phyloP scores from a whole-genome alignment of 2,888 invertebrate species.

The Nycteola revayana region DNA sequence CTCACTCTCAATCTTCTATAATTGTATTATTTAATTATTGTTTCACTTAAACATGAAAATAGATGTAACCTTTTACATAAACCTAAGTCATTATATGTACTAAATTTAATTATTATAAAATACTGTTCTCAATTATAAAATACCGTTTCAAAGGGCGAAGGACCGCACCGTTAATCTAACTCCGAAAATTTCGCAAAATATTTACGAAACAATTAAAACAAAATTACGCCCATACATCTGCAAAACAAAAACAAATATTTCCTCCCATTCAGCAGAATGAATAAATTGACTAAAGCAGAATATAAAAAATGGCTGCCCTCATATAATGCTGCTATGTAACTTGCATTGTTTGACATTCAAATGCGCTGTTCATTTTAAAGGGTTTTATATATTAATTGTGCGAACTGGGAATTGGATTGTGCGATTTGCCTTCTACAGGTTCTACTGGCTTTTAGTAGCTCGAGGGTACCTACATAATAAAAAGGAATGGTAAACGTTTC shows the following conservation, averaged over 20 bases:
- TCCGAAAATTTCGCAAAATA: slow-evolving; percentile 10
- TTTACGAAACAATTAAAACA: slow-evolving; percentile 28
- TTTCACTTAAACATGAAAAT: too few relatives aligned
- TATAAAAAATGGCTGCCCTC: slow-evolving; percentile 34
- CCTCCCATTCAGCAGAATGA: not conserved
- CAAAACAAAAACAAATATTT: not conserved
- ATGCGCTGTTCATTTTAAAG: slow-evolving; percentile 37
- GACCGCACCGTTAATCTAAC: too few relatives aligned
- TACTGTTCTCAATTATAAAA: too few relatives aligned
- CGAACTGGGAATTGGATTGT: slow-evolving; percentile 23
- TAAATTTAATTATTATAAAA: too few relatives aligned
- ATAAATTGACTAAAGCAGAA: slow-evolving; percentile 30
- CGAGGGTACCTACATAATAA: too few relatives aligned
- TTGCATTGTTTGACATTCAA: slow-evolving; percentile 42
- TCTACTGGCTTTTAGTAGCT: slow-evolving; percentile 14
- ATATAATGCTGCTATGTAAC: slow-evolving; percentile 10
- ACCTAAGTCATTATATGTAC: too few relatives aligned
- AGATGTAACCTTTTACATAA: too few relatives aligned
- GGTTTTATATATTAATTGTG: slow-evolving; percentile 28
- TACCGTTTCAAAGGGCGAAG: too few relatives aligned
- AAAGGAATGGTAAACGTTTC: too few relatives aligned
- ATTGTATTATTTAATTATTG: too few relatives aligned
- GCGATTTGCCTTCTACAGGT: slow-evolving; percentile 18
- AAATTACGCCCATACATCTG: slow-evolving; percentile 21
- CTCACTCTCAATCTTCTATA: too few relatives aligned